These are phyloP conservation scores for Mesocentrotus franciscanus DNA, from an alignment of 53 echinoderm and acorn worm species.

Conservation along the genomic window DNA sequence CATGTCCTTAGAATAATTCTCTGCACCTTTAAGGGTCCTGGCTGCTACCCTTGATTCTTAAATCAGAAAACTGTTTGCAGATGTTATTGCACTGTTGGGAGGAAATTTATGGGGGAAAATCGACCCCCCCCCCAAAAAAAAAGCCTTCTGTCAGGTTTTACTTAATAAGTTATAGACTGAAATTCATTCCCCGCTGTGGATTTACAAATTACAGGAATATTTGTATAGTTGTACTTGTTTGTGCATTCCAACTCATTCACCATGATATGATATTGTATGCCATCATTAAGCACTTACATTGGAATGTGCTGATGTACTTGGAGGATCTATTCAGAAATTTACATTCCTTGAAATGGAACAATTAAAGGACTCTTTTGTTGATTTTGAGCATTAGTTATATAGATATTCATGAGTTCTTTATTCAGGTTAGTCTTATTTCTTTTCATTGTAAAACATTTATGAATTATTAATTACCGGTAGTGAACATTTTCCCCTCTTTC, in stretches of 20 bases:
- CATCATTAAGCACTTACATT: too few species aligned
- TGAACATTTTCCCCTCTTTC: neutral
- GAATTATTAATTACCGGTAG: too few species aligned
- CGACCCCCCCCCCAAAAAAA: too few species aligned
- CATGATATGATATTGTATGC: too few species aligned
- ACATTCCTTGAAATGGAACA: neutral
- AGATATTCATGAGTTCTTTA: neutral
- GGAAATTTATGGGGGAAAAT: neutral
- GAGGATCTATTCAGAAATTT: too few species aligned
- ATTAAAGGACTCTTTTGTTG: neutral
- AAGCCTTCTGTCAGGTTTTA: neutral
- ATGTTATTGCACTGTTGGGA: constrained; percentile 39
- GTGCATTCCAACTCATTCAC: neutral
- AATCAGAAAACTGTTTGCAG: constrained; percentile 43
- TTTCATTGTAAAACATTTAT: too few species aligned
- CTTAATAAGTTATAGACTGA: neutral
- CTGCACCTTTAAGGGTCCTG: neutral
- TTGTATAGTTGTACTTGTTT: neutral
- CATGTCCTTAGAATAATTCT: constrained; percentile 7
- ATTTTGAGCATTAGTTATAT: neutral
- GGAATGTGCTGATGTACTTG: too few species aligned
- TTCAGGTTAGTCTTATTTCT: neutral
- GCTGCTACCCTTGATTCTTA: neutral
- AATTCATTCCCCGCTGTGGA: neutral
- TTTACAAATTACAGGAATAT: neutral